Percentiles rank a stretch among this genome's conserved stretches.
Evolutionary conservation across 35 echinoderm and acorn worm species (phyloP).

Genomic region (Anneissia japonica): DNA sequence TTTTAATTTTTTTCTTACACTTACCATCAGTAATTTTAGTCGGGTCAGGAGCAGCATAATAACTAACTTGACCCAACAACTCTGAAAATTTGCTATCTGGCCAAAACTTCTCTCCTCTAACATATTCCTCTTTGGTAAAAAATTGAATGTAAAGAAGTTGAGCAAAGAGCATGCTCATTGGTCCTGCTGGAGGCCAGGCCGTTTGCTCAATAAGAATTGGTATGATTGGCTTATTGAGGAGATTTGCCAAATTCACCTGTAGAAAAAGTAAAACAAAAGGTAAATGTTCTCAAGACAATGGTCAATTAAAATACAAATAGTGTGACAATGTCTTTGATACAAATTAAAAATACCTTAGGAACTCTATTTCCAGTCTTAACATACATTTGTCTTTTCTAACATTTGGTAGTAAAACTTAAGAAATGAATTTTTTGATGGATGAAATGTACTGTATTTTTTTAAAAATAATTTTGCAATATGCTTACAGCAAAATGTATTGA

Average conservation of each 20-base stretch:
- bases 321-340: too few relatives aligned
- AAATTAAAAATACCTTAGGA: too few relatives aligned
- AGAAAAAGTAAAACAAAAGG: constrained; percentile 1
- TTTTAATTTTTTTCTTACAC: too few relatives aligned
- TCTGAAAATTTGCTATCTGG: constrained; percentile 81
- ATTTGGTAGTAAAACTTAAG: too few relatives aligned
- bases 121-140: constrained; percentile 70
- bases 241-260: constrained; percentile 90
- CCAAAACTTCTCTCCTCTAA: constrained; percentile 96
- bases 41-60: constrained; percentile 66
- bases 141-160: constrained; percentile 98
- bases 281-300: too few relatives aligned
- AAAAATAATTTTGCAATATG: too few relatives aligned
- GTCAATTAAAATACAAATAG: too few relatives aligned
- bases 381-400: too few relatives aligned
- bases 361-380: too few relatives aligned
- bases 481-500: too few relatives aligned
- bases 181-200: constrained; percentile 82
- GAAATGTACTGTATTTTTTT: too few relatives aligned
- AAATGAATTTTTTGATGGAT: too few relatives aligned
- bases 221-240: constrained; percentile 98
- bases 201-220: constrained; percentile 82
- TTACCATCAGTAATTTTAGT: constrained; percentile 85
- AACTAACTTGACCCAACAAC: constrained; percentile 67
- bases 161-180: constrained; percentile 98